These are phyloP conservation scores for Amyelois transitella DNA, from an alignment of 1,140 invertebrate genomes.

Conservation along the genomic window DNA sequence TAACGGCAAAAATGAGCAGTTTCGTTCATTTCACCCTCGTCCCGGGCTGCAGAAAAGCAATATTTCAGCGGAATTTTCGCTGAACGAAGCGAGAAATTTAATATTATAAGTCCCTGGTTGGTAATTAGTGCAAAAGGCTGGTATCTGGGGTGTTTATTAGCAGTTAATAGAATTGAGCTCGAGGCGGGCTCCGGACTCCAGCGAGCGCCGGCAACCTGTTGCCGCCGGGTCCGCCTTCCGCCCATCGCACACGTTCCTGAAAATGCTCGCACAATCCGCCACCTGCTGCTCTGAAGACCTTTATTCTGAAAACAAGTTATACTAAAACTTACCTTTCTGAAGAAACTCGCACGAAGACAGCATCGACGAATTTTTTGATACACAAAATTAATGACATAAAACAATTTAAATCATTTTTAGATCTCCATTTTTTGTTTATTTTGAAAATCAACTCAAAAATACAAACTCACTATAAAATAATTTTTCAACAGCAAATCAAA, in stretches of 20 bases:
- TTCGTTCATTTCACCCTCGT: slow-evolving; percentile 14
- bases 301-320: slow-evolving; percentile 17
- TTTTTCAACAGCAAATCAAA: slow-evolving; percentile 33
- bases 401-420: slow-evolving; percentile 29
- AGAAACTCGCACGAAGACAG: slow-evolving; percentile 5
- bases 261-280: not conserved
- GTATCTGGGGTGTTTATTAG: slow-evolving; percentile 44
- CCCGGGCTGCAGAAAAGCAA: slow-evolving; percentile 17
- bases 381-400: slow-evolving; percentile 57
- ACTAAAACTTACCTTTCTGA: slow-evolving; percentile 21
- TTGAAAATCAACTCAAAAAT: slow-evolving; percentile 39
- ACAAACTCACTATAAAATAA: slow-evolving; percentile 49
- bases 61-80: slow-evolving; percentile 24
- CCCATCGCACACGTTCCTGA: slow-evolving; percentile 39
- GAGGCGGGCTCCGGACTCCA: slow-evolving; percentile 28
- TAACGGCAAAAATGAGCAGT: not conserved
- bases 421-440: slow-evolving; percentile 20
- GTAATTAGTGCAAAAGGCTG: slow-evolving; percentile 44
- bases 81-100: slow-evolving; percentile 33
- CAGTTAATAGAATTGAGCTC: slow-evolving; percentile 51
- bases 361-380: slow-evolving; percentile 27
- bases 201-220: slow-evolving; percentile 61
- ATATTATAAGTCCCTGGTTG: slow-evolving; percentile 33
- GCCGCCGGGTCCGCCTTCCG: slow-evolving; percentile 69
- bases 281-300: slow-evolving; percentile 5